phyloP scores from a whole-genome alignment of 2,888 invertebrate species.

The Heteromurus nitidus region DNA sequence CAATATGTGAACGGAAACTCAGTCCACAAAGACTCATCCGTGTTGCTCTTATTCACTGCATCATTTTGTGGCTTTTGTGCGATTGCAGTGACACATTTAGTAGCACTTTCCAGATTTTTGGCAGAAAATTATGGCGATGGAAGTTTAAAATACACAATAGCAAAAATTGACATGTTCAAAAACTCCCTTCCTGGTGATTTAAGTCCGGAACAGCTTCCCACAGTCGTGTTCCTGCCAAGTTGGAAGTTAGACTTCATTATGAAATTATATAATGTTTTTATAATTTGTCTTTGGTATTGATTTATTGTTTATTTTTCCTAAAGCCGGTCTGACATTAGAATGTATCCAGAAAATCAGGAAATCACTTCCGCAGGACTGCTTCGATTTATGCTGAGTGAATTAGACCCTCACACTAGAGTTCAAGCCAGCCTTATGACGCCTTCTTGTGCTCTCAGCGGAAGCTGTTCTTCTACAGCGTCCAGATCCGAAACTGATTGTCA shows the following conservation, averaged over 20 bases:
- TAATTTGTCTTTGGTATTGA: not conserved
- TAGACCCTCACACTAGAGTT: slow-evolving; percentile 68
- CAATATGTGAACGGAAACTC: slow-evolving; percentile 46
- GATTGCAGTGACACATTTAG: slow-evolving; percentile 66
- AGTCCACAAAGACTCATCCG: slow-evolving; percentile 37
- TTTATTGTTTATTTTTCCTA: slow-evolving; percentile 15
- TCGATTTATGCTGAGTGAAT: slow-evolving; percentile 69
- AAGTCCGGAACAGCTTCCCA: slow-evolving; percentile 68
- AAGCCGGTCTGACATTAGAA: slow-evolving; percentile 67
- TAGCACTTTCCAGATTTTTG: slow-evolving; percentile 69
- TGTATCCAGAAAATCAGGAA: slow-evolving; percentile 66
- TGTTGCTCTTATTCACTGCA: slow-evolving; percentile 70
- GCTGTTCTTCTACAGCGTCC: slow-evolving; percentile 16
- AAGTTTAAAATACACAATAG: slow-evolving; percentile 63
- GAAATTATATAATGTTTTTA: not conserved
- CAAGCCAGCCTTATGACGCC: slow-evolving; percentile 68
- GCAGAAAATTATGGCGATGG: slow-evolving; percentile 55
- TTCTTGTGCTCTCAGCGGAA: slow-evolving; percentile 43
- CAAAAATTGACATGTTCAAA: slow-evolving; percentile 69
- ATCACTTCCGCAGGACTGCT: slow-evolving; percentile 67
- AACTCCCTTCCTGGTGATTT: slow-evolving; percentile 70
- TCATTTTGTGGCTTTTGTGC: slow-evolving; percentile 72
- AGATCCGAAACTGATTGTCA: slow-evolving; percentile 5
- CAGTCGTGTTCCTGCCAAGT: slow-evolving; percentile 69
- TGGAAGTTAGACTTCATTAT: slow-evolving; percentile 65